Base-by-base conservation (phyloP, 2,797 vertebrate genomes). In the Eupleurogrammus muticus region DNA sequence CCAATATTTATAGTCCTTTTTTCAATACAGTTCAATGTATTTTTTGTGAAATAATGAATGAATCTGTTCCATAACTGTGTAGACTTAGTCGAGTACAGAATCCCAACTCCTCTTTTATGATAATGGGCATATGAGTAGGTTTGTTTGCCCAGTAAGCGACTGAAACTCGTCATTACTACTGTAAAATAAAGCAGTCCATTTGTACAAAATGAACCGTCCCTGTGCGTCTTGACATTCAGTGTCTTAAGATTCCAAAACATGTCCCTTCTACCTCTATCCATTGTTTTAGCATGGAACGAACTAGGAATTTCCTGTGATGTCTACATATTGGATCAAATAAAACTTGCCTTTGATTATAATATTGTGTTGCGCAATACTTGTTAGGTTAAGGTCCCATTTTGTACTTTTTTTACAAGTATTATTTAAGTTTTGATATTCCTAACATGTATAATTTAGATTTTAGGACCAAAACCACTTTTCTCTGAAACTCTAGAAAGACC, bases 211-310 rank as follows among this genome's bases (percentile, higher is more conserved):
- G 0, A 71, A 60, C 12, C 0, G 10, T 85, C 66, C 57, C 57
- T 80, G 69, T 79, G 46, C 42, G 40, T 84, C 72, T 79, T 48
- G 77, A 69, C 58, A 74, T 73, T 83, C 54, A 74, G 55, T 5
- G 13, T 79, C 73, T 77, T 42, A 62, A 57, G 11, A 67, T 67
- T 59, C 5, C 60, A 74, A 56, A 82, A 75, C 21, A 52, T 49
- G 49, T 79, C 64, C 79, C 80, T 86, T 82, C 87, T 89, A 89
- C 85, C 85, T 88, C 86, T 87, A 73, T 79, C 82, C 68, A 77
- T 73, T 82, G 75, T 79, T 89, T 84, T 80, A 77, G 80, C 77
- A 81, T 89, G 82, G 76, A 85, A 69, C 75, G 48, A 77, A 71
- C 52, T 75, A 76, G 52, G 55, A 66, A 55, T 68, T 83, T 74